Base-by-base conservation (phyloP, 2,113 vertebrate genomes). In the Spheniscus mendiculus region DNA sequence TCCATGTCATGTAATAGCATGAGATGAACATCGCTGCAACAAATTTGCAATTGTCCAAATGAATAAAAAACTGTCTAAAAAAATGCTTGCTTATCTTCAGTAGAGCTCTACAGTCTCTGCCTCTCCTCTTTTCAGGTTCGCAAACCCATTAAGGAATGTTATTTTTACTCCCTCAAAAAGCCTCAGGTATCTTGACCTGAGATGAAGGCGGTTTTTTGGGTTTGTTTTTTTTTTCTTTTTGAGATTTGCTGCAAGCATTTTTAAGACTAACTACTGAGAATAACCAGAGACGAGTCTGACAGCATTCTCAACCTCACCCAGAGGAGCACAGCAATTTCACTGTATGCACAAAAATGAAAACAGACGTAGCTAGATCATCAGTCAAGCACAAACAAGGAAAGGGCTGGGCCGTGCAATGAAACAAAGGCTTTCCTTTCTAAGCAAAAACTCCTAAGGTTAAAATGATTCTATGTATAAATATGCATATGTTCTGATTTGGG, bases 301-400 rank as follows among this genome's bases (percentile, higher is more conserved):
- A 73, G 89, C 97, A 98, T 98, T 98, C 97, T 94, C 87, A 88
- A 73, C 97, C 92, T 96, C 98, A 95, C 97, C 98, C 91, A 47
- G 10, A 65, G 78, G 27, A 94, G 79, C 69, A 58, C 42, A 74
- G 90, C 93, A 95, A 96, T 50, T 95, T 94, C 80, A 89, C 61
- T 20, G 72, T 30, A 65, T 18, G 89, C 79, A 93, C 72, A 87
- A 89, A 96, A 95, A 91, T 69, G 85, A 91, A 90, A 94, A 87
- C 83, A 93, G 92, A 93, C 90, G 29, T 0, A 15, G 80, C 81
- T 23, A 83, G 42, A 96, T 96, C 91, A 89, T 78, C 84, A 85
- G 72, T 89, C 86, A 91, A 66, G 83, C 62, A 91, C 80, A 90
- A 88, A 94, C 12, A 91, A 70, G 55, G 73, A 82, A 86, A 91